Conservation (phyloP, 1,140 invertebrate genomes). For the Agrypnia vestita region DNA sequence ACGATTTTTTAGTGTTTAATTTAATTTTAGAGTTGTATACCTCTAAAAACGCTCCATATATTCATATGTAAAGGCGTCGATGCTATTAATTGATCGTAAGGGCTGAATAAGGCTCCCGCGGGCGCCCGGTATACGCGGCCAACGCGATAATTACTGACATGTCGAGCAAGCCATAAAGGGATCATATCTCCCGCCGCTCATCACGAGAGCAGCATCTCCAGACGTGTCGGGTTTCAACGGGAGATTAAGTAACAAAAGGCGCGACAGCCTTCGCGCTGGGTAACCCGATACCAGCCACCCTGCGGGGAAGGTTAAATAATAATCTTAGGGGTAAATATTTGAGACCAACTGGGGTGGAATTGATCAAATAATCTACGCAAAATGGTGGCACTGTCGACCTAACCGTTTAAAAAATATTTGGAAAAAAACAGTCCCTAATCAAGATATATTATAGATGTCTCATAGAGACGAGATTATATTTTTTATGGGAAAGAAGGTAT, state of each 20-base stretch:
- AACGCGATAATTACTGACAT: constrained; percentile 25
- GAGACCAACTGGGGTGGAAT: not conserved
- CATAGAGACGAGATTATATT: no score
- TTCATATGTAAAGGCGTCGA: no score
- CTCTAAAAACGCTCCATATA: no score
- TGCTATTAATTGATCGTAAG: no score
- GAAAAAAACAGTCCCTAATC: no score
- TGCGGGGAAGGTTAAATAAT: not conserved
- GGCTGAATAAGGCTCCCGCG: no score
- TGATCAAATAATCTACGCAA: not conserved
- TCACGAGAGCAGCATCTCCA: constrained; percentile 18
- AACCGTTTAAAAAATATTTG: no score
- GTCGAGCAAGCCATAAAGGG: constrained; percentile 26
- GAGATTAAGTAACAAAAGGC: constrained; percentile 39
- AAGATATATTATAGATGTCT: no score
- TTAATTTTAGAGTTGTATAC: no score
- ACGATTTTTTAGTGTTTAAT: no score
- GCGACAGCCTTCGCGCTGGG: constrained; percentile 1
- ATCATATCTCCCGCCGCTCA: constrained; percentile 30
- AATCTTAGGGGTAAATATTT: constrained; percentile 4
- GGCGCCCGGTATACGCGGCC: not conserved
- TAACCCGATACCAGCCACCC: constrained; percentile 2
- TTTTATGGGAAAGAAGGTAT: no score
- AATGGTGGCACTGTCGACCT: no score
- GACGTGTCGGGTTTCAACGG: constrained; percentile 23